phyloP scores from a whole-genome alignment of 2,797 vertebrate genomes.

The Acipenser ruthenus region DNA sequence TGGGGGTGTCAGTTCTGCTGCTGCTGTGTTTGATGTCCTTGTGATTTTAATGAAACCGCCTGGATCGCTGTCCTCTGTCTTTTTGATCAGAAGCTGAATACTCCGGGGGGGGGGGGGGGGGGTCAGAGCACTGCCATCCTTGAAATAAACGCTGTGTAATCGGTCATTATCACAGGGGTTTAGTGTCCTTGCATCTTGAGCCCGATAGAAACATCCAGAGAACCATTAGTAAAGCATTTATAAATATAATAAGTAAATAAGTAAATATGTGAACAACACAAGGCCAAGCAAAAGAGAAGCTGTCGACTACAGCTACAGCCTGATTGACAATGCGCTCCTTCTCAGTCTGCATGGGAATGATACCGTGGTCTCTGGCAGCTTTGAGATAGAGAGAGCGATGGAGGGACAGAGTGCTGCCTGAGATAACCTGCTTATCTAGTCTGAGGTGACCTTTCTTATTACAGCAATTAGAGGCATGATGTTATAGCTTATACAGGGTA shows the following conservation, averaged over 20 bases:
- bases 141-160: too few relatives aligned
- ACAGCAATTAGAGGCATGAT: background rate
- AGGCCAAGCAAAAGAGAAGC: too few relatives aligned
- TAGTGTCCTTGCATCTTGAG: too few relatives aligned
- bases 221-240: too few relatives aligned
- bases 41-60: background rate
- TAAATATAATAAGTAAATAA: too few relatives aligned
- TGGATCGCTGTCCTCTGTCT: background rate
- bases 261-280: too few relatives aligned
- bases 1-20: constrained; percentile 1
- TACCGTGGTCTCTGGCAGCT: background rate
- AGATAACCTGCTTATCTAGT: constrained; percentile 31
- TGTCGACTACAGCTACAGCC: background rate
- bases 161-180: too few relatives aligned
- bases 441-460: constrained; percentile 4
- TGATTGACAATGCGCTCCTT: background rate
- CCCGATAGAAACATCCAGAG: too few relatives aligned
- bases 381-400: background rate
- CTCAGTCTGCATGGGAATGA: background rate
- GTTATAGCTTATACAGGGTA: background rate
- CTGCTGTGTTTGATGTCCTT: background rate
- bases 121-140: too few relatives aligned
- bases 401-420: background rate
- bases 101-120: too few relatives aligned
- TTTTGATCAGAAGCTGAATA: background rate